phyloP scores from a whole-genome alignment of 2,888 invertebrate species.

The Anarsia innoxiella region DNA sequence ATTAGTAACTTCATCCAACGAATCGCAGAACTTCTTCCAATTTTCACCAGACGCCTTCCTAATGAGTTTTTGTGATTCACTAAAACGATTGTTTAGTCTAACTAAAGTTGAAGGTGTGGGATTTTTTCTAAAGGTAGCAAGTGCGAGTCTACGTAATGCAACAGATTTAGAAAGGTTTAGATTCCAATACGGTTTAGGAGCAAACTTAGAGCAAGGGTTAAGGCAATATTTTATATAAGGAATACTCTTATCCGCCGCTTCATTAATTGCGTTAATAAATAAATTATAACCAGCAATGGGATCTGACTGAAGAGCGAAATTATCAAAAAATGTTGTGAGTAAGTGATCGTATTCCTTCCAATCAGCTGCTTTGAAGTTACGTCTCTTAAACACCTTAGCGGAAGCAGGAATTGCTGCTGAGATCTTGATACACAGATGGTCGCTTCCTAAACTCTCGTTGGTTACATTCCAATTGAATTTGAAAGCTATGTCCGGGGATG shows the following conservation, averaged over 20 bases:
- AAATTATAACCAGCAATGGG: slow-evolving; percentile 14
- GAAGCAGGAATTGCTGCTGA: neutral
- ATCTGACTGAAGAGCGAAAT: neutral
- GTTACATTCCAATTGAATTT: slow-evolving; percentile 3
- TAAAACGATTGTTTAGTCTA: slow-evolving; percentile 12
- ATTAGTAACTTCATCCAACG: slow-evolving; percentile 7
- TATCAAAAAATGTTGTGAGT: slow-evolving; percentile 5
- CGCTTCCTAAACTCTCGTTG: slow-evolving; percentile 13
- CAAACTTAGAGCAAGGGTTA: slow-evolving; percentile 18
- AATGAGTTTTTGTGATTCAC: slow-evolving; percentile 11
- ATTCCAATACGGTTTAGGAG: slow-evolving; percentile 24
- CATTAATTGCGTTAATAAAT: slow-evolving; percentile 11
- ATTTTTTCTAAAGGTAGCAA: slow-evolving; percentile 20
- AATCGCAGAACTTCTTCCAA: slow-evolving; percentile 14
- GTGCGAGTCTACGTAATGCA: slow-evolving; percentile 18
- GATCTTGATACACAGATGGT: slow-evolving; percentile 12
- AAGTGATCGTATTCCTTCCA: slow-evolving; percentile 11
- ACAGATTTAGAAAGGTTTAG: slow-evolving; percentile 19
- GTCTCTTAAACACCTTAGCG: neutral
- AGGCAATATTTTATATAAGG: slow-evolving; percentile 14
- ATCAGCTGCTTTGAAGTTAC: slow-evolving; percentile 19
- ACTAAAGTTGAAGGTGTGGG: slow-evolving; percentile 19
- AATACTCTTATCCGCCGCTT: slow-evolving; percentile 17
- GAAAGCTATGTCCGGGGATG: slow-evolving; percentile 7
- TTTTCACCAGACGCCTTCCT: slow-evolving; percentile 9